Evolutionary conservation across 2,888 invertebrate species (phyloP).

Genomic region (Diabrotica balteata): DNA sequence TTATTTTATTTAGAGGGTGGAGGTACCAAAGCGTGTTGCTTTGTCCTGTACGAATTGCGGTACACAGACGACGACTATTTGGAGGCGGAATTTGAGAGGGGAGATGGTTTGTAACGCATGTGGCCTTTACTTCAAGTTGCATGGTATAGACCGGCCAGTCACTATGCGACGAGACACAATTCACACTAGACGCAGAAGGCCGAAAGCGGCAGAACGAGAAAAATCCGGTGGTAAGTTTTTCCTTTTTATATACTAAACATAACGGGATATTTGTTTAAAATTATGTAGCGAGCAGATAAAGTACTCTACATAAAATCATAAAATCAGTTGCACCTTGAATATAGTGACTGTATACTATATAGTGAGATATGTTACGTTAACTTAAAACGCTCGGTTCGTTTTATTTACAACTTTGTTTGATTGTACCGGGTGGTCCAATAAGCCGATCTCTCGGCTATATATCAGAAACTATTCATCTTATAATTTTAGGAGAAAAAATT

Average conservation of each 20-base stretch:
- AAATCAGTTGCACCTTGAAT: too few species aligned
- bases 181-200: conserved; percentile 89
- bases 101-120: conserved; percentile 99
- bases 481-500: too few species aligned
- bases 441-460: too few species aligned
- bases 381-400: too few species aligned
- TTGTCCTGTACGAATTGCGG: conserved; percentile 95
- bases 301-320: too few species aligned
- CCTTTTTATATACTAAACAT: neutral
- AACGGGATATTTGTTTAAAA: too few species aligned
- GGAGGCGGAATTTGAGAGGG: conserved; percentile 94
- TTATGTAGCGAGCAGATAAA: too few species aligned
- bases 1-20: conserved; percentile 28
- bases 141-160: conserved; percentile 90
- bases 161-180: conserved; percentile 97
- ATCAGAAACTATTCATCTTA: too few species aligned
- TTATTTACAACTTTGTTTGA: too few species aligned
- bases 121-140: conserved; percentile 96
- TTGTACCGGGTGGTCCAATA: too few species aligned
- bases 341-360: too few species aligned
- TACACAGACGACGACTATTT: conserved; percentile 96
- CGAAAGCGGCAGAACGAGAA: conserved; percentile 65
- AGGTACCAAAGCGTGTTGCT: conserved; percentile 71
- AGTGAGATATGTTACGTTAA: too few species aligned
- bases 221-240: conserved; percentile 25